Percentiles rank a stretch among this genome's conserved stretches.
These are phyloP conservation scores for Pseudopleuronectes americanus DNA, from an alignment of 2,797 vertebrate species.

Conservation along the genomic window DNA sequence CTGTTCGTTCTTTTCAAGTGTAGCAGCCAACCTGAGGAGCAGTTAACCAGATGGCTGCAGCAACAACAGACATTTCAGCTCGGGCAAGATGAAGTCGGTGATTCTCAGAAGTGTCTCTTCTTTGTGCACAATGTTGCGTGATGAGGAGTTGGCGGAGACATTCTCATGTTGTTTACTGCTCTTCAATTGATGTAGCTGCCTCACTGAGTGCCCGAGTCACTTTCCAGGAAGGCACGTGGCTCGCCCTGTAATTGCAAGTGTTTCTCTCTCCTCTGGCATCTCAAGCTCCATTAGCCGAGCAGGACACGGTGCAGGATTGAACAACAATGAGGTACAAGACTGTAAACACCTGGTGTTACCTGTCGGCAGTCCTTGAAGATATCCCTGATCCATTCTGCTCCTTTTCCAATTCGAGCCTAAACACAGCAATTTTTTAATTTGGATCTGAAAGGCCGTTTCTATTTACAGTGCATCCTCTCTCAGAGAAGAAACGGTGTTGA, in stretches of 20 bases:
- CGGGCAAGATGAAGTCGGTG: conserved; percentile 5
- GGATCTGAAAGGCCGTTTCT: neutral
- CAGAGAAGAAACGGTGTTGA: no score
- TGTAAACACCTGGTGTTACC: neutral
- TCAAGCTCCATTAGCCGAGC: conserved; percentile 24
- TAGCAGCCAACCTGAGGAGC: conserved; percentile 27
- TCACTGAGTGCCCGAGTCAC: conserved; percentile 1
- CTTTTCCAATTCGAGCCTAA: neutral
- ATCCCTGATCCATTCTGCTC: neutral
- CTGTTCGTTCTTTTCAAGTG: conserved; percentile 24
- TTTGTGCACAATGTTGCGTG: conserved; percentile 8
- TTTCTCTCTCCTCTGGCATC: conserved; percentile 17
- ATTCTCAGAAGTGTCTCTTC: conserved; percentile 13
- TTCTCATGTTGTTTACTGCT: conserved; percentile 29
- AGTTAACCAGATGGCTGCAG: conserved; percentile 24
- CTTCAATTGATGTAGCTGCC: neutral
- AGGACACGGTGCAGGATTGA: neutral
- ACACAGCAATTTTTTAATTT: neutral
- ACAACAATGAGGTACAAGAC: neutral
- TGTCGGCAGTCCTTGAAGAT: neutral
- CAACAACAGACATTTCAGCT: conserved; percentile 13
- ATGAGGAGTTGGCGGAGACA: conserved; percentile 13
- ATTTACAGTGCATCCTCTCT: neutral
- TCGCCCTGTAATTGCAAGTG: conserved; percentile 21
- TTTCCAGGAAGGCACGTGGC: conserved; percentile 14